These are phyloP conservation scores for Heliconius hermathena DNA, from an alignment of 1,140 invertebrate species.

Conservation along the genomic window DNA sequence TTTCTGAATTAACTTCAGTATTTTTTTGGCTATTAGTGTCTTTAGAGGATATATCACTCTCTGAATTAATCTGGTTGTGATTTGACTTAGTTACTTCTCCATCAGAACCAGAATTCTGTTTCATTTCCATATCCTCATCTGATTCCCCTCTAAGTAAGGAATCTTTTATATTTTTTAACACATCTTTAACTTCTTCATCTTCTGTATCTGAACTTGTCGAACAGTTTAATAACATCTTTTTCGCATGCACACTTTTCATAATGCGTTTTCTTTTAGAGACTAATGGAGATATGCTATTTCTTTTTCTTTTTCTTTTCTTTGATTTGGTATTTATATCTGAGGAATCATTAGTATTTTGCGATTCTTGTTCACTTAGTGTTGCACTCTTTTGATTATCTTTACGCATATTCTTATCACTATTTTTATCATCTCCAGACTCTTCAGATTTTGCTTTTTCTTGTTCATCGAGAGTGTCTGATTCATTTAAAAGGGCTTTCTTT, in stretches of 20 bases:
- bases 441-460: background rate
- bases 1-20: conserved; percentile 25
- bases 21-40: conserved; percentile 26
- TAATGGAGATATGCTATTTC: conserved; percentile 35
- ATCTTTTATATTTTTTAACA: conserved; percentile 58
- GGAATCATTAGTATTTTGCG: conserved; percentile 21
- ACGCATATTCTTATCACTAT: background rate
- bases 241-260: conserved; percentile 66
- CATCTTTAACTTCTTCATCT: conserved; percentile 58
- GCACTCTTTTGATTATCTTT: background rate
- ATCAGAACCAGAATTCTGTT: conserved; percentile 26
- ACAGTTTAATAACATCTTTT: conserved; percentile 64
- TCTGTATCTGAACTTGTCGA: conserved; percentile 71
- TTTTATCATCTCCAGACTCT: background rate
- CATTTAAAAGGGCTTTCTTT: conserved; percentile 49
- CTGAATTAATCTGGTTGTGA: background rate
- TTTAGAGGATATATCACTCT: conserved; percentile 28
- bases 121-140: conserved; percentile 40
- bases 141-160: conserved; percentile 47
- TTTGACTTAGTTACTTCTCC: background rate
- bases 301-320: conserved; percentile 38
- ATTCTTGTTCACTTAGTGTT: background rate
- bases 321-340: background rate
- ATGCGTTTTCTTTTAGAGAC: conserved; percentile 59
- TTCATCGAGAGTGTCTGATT: conserved; percentile 40